These are phyloP conservation scores for Hyperoodon ampullatus DNA, from an alignment of 2,113 vertebrate species.

Conservation along the genomic window DNA sequence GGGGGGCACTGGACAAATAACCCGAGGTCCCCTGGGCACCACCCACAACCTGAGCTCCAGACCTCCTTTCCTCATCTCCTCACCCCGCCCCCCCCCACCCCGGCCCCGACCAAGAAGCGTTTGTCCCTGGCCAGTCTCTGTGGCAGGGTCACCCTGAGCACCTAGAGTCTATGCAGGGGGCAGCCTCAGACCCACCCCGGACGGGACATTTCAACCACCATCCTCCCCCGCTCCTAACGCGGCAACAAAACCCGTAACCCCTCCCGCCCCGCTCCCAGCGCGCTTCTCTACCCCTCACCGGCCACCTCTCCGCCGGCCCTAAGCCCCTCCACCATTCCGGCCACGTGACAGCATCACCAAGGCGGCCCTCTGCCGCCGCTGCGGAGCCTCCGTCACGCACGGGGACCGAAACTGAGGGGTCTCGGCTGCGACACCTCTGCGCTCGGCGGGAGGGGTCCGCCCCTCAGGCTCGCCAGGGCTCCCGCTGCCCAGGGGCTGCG, in stretches of 20 bases:
- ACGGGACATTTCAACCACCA: not conserved
- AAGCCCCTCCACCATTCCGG: not conserved
- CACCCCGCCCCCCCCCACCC: fast-evolving
- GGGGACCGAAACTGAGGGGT: not conserved
- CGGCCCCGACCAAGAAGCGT: not conserved
- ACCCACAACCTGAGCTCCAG: not conserved
- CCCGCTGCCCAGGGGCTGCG: not conserved
- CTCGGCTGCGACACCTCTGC: not conserved
- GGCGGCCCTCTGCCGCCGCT: not conserved
- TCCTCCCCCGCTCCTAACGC: not conserved
- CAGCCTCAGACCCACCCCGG: not conserved
- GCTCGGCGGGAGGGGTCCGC: not conserved
- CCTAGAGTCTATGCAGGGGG: too few species aligned
- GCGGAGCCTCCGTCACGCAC: not conserved
- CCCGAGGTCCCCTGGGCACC: not conserved
- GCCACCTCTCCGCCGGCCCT: not conserved
- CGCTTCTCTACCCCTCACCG: not conserved
- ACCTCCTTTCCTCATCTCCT: not conserved
- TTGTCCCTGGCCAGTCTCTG: not conserved
- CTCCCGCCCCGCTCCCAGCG: not conserved
- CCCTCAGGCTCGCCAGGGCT: not conserved
- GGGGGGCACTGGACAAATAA: not conserved
- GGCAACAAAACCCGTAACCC: fast-evolving
- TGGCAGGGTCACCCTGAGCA: not conserved
- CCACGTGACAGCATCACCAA: conserved; percentile 48